A percentile compares a stretch with the other conserved stretches of the same genome.
Evolutionary conservation across 2,113 vertebrate genomes (phyloP).

Genomic region (Python bivittatus): DNA sequence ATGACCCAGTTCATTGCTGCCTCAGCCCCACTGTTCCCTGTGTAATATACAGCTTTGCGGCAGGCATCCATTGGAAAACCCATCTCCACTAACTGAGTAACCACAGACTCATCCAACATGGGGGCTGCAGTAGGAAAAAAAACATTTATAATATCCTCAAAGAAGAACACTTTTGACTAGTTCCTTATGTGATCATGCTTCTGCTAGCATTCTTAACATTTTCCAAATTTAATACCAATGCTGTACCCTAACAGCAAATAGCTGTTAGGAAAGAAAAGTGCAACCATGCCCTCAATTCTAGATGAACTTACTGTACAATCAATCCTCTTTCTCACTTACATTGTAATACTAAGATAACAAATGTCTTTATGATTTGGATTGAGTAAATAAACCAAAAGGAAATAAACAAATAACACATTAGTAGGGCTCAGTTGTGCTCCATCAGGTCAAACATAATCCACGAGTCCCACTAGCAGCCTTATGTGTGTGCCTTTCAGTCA

Average conservation of each 20-base stretch:
- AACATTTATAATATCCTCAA: constrained; percentile 21
- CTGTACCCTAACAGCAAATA: not conserved
- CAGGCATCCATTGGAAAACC: constrained; percentile 97
- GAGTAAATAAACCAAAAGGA: not conserved
- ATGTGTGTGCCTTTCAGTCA: no score
- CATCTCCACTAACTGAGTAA: constrained; percentile 97
- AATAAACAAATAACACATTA: not conserved
- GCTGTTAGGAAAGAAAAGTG: not conserved
- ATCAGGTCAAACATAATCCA: not conserved
- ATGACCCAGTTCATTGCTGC: constrained; percentile 99
- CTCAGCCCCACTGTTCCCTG: constrained; percentile 94
- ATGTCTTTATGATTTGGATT: not conserved
- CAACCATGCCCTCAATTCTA: not conserved
- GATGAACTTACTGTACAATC: not conserved
- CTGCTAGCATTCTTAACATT: not conserved
- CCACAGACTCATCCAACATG: constrained; percentile 92
- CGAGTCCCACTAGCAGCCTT: not conserved
- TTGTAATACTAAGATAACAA: not conserved
- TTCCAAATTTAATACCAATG: not conserved
- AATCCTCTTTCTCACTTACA: not conserved
- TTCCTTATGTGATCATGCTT: no score
- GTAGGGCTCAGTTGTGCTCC: not conserved
- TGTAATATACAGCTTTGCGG: constrained; percentile 96
- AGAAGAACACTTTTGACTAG: constrained; percentile 33
- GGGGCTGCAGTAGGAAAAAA: constrained; percentile 79